Evolutionary conservation across 1,140 invertebrate genomes (phyloP).

Genomic region (Conus betulinus): DNA sequence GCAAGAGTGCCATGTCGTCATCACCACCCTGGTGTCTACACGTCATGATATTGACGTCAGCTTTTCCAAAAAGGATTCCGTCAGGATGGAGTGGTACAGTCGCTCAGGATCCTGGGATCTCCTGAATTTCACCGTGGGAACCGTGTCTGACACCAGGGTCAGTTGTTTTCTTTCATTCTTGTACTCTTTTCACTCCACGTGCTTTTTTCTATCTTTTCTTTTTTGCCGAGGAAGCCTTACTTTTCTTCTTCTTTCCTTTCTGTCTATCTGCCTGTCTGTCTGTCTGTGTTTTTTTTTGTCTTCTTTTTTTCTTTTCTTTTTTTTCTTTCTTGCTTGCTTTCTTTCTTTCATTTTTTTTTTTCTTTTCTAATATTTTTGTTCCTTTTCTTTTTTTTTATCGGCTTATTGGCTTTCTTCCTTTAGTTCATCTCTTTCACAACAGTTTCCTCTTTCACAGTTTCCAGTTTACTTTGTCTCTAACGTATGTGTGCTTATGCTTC

Average conservation of each 20-base stretch:
- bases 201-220: too few relatives aligned
- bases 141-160: not conserved
- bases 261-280: not conserved
- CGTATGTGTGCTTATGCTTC: too few relatives aligned
- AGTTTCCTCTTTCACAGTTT: not conserved
- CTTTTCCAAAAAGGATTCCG: not conserved
- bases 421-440: not conserved
- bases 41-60: slow-evolving; percentile 40
- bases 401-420: too few relatives aligned
- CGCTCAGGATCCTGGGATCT: not conserved
- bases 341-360: slow-evolving; percentile 13
- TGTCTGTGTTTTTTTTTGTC: not conserved
- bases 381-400: not conserved
- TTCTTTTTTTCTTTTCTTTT: not conserved
- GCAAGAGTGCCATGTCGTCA: slow-evolving; percentile 33
- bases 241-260: not conserved
- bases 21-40: slow-evolving; percentile 33
- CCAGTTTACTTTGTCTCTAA: too few relatives aligned
- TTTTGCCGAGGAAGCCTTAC: too few relatives aligned
- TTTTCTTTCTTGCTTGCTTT: not conserved
- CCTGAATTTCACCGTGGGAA: not conserved
- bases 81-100: not conserved
- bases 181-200: too few relatives aligned
- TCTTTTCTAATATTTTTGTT: not conserved
- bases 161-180: too few relatives aligned